Evolutionary conservation across 2,113 vertebrate species (phyloP).

Genomic region (Procavia capensis): DNA sequence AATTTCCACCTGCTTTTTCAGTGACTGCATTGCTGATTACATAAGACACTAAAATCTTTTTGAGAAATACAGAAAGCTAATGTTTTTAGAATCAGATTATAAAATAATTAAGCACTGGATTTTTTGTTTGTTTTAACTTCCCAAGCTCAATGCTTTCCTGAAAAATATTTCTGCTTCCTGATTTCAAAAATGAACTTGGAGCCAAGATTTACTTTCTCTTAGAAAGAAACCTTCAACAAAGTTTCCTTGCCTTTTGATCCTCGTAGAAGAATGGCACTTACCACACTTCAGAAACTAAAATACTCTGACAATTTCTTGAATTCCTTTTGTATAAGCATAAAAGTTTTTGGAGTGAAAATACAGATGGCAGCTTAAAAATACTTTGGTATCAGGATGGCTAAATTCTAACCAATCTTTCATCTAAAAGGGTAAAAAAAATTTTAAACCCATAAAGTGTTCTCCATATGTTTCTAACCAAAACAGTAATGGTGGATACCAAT

Average conservation of each 20-base stretch:
- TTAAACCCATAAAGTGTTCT: not conserved
- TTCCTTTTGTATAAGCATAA: not conserved
- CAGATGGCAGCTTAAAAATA: not conserved
- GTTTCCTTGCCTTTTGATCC: conserved; percentile 18
- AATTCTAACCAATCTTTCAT: conserved; percentile 39
- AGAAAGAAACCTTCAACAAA: conserved; percentile 32
- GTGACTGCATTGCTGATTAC: conserved; percentile 66
- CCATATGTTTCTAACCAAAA: conserved; percentile 38
- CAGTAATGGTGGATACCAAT: not conserved
- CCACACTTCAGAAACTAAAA: conserved; percentile 30
- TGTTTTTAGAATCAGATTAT: conserved; percentile 68
- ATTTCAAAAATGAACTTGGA: conserved; percentile 68
- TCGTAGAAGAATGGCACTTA: conserved; percentile 52
- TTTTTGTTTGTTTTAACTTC: conserved; percentile 18
- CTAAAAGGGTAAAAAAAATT: conserved; percentile 46
- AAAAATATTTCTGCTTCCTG: conserved; percentile 65
- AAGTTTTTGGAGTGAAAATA: conserved; percentile 15
- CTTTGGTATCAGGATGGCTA: not conserved
- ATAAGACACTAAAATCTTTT: conserved; percentile 64
- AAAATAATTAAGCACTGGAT: conserved; percentile 67
- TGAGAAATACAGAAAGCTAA: conserved; percentile 49
- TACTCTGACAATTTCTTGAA: conserved; percentile 29
- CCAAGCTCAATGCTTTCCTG: conserved; percentile 49
- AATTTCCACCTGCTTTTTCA: conserved; percentile 57
- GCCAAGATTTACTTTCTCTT: conserved; percentile 58